Conservation (phyloP, 2,113 vertebrate species). For the Poecile atricapillus region DNA sequence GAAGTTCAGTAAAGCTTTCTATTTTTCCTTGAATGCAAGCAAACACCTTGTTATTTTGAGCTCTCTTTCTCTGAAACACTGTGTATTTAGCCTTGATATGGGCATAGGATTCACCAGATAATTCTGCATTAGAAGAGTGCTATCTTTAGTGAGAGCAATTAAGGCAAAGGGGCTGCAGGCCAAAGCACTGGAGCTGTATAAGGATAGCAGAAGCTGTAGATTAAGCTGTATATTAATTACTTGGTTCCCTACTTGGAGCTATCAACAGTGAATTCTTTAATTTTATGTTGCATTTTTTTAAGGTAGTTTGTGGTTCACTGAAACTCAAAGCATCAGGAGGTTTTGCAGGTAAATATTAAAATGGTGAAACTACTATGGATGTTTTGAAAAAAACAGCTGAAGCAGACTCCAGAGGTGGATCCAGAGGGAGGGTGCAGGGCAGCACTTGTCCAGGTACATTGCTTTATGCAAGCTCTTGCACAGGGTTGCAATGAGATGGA, state of each 20-base stretch:
- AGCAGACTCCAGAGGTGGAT: neutral
- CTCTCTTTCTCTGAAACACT: neutral
- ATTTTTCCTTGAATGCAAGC: neutral
- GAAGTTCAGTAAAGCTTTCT: neutral
- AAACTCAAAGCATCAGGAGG: neutral
- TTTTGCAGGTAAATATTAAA: neutral
- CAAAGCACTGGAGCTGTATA: conserved; percentile 22
- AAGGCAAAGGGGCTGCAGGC: conserved; percentile 68
- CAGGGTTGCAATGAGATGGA: neutral
- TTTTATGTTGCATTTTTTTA: conserved; percentile 33
- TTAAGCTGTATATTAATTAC: conserved; percentile 63
- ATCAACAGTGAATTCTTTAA: conserved; percentile 32
- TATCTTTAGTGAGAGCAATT: conserved; percentile 67
- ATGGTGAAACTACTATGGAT: neutral
- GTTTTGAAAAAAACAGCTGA: neutral
- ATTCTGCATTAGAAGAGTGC: conserved; percentile 43
- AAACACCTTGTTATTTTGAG: neutral
- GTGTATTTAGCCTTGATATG: neutral
- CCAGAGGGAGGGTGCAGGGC: neutral
- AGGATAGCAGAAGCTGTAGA: conserved; percentile 33
- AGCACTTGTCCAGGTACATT: neutral
- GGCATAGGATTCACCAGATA: conserved; percentile 45
- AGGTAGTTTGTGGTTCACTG: neutral
- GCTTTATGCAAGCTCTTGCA: neutral
- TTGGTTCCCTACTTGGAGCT: conserved; percentile 24